Conservation (phyloP, 2,113 vertebrate species). For the Vidua chalybeata region DNA sequence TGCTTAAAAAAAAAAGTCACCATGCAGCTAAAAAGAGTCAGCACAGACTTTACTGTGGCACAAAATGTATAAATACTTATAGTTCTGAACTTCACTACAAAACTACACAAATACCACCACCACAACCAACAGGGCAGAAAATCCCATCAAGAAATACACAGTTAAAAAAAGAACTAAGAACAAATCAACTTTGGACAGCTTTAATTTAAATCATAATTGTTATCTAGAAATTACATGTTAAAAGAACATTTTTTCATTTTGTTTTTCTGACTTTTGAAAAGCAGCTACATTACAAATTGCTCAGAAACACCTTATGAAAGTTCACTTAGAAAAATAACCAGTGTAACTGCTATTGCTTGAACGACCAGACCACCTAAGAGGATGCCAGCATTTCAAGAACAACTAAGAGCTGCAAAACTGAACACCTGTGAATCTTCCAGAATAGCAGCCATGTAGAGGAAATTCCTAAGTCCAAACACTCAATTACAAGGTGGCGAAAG, state of each 20-base stretch:
- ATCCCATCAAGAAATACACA: not conserved
- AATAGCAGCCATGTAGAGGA: not conserved
- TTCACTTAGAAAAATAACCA: not conserved
- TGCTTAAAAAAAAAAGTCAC: not conserved
- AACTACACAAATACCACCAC: not conserved
- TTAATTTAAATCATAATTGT: not conserved
- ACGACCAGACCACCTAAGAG: not conserved
- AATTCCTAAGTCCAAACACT: not conserved
- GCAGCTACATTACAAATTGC: not conserved
- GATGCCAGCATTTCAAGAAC: not conserved
- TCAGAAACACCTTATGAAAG: not conserved
- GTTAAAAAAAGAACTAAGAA: not conserved
- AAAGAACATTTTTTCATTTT: not conserved
- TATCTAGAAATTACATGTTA: not conserved
- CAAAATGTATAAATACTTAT: not conserved
- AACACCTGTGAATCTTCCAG: not conserved
- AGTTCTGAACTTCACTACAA: not conserved
- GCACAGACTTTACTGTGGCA: not conserved
- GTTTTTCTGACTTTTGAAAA: not conserved
- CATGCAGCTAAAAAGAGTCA: not conserved
- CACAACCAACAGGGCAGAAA: not conserved
- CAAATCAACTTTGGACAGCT: not conserved
- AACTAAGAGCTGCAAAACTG: not conserved
- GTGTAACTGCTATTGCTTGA: not conserved
- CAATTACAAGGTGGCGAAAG: not conserved